Percentiles rank a stretch among this genome's conserved stretches.
These are phyloP conservation scores for Acestrorhynchus altus DNA, from an alignment of 2,797 vertebrate species.

Conservation along the genomic window DNA sequence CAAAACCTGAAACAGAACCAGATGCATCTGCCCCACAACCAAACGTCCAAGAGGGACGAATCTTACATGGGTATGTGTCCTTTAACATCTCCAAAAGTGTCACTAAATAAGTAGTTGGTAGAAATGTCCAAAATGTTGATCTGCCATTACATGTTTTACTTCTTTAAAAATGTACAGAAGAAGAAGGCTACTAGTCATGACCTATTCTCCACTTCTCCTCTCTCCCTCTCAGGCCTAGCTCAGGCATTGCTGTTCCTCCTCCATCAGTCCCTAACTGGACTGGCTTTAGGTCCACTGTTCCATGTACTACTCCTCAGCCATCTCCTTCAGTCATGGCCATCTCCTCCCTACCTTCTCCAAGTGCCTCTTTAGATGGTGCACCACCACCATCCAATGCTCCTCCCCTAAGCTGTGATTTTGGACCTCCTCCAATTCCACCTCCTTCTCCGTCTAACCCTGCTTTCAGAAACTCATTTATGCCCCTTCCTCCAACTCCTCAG, in stretches of 20 bases:
- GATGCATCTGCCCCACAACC: slow-evolving; percentile 3
- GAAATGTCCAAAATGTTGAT: neutral
- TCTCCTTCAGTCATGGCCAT: slow-evolving; percentile 27
- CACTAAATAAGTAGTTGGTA: neutral
- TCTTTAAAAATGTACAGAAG: neutral
- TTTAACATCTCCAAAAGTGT: no score
- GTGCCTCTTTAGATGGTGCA: slow-evolving; percentile 16
- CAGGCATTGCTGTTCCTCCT: slow-evolving; percentile 75
- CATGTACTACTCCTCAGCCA: slow-evolving; percentile 60
- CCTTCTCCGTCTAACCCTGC: slow-evolving; percentile 40
- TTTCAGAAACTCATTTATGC: slow-evolving; percentile 34
- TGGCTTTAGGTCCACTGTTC: slow-evolving; percentile 39
- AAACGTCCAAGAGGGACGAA: slow-evolving; percentile 18
- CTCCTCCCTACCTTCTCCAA: slow-evolving; percentile 7
- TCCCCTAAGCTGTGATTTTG: slow-evolving; percentile 12
- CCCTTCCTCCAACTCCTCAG: slow-evolving; percentile 26
- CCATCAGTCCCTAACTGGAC: slow-evolving; percentile 72
- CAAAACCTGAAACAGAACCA: slow-evolving; percentile 31
- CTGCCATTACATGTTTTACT: slow-evolving; percentile 1
- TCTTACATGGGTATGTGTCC: slow-evolving; percentile 13
- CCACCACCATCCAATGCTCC: slow-evolving; percentile 40
- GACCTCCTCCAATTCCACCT: slow-evolving; percentile 31
- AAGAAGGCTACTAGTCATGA: neutral
- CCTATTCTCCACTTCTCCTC: neutral
- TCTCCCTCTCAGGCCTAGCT: slow-evolving; percentile 58